A percentile compares a stretch with the other conserved stretches of the same genome.
phyloP scores from a whole-genome alignment of 2,797 vertebrate species.

The Mareca penelope region DNA sequence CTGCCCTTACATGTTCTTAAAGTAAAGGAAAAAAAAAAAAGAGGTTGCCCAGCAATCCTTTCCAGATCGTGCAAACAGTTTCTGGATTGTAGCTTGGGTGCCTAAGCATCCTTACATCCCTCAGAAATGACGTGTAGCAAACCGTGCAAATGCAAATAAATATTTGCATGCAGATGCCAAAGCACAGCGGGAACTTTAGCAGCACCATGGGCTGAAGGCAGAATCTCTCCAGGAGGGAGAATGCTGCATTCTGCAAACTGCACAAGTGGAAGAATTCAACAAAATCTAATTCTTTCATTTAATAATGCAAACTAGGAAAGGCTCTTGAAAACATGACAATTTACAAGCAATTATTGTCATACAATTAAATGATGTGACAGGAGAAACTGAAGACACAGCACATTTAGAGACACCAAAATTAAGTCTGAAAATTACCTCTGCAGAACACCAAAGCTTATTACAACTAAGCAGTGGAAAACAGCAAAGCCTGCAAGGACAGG shows the following conservation, averaged over 20 bases:
- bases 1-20: neutral
- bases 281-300: neutral
- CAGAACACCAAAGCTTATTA: conserved; percentile 36
- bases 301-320: neutral
- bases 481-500: neutral
- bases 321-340: neutral
- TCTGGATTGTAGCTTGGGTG: neutral
- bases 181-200: neutral
- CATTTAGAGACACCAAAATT: neutral
- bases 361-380: conserved; percentile 35
- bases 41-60: neutral
- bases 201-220: neutral
- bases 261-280: neutral
- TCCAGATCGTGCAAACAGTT: neutral
- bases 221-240: neutral
- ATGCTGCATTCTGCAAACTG: neutral
- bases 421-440: conserved; percentile 30
- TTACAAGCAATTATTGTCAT: conserved; percentile 1
- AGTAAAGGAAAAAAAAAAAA: neutral
- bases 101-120: neutral
- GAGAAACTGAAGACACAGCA: conserved; percentile 33
- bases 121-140: neutral
- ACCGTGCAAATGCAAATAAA: neutral
- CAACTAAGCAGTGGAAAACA: conserved; percentile 3
- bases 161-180: neutral